A percentile compares a stretch with the other conserved stretches of the same genome.
Evolutionary conservation across 2,113 vertebrate species (phyloP).

Genomic region (Dromiciops gliroides): DNA sequence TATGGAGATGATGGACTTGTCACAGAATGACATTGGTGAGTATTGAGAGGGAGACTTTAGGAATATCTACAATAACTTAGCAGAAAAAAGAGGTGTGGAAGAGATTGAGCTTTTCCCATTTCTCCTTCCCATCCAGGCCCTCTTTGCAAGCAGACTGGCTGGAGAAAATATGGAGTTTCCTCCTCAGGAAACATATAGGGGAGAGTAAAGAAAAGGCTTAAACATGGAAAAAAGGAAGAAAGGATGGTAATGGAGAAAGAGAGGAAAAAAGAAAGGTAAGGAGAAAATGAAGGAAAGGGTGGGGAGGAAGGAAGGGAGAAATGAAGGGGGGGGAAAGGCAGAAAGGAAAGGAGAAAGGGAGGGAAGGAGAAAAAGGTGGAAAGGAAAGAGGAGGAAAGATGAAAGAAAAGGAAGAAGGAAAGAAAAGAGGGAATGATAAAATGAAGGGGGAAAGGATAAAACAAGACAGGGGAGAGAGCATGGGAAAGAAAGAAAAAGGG

Average conservation of each 20-base stretch:
- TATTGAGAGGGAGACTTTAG: not conserved
- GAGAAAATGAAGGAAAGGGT: not conserved
- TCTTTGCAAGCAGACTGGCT: not conserved
- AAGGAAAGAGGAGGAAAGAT: not conserved
- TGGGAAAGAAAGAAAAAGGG: not conserved
- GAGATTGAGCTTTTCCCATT: not conserved
- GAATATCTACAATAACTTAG: not conserved
- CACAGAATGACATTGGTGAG: not conserved
- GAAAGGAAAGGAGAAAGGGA: not conserved
- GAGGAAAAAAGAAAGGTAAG: not conserved
- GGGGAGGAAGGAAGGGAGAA: not conserved
- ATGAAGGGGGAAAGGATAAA: no score
- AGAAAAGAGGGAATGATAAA: no score
- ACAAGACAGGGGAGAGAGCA: no score
- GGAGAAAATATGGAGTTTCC: not conserved
- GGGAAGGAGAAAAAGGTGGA: not conserved
- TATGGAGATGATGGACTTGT: not conserved
- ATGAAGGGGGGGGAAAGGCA: not conserved
- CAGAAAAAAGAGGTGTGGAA: not conserved
- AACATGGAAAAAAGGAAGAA: not conserved
- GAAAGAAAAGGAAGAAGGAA: not conserved
- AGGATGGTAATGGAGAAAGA: not conserved
- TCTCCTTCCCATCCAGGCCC: not conserved
- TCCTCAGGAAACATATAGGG: not conserved
- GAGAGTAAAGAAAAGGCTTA: not conserved